Base-by-base conservation (phyloP, 2,888 invertebrate species). In the Apoderus coryli region DNA sequence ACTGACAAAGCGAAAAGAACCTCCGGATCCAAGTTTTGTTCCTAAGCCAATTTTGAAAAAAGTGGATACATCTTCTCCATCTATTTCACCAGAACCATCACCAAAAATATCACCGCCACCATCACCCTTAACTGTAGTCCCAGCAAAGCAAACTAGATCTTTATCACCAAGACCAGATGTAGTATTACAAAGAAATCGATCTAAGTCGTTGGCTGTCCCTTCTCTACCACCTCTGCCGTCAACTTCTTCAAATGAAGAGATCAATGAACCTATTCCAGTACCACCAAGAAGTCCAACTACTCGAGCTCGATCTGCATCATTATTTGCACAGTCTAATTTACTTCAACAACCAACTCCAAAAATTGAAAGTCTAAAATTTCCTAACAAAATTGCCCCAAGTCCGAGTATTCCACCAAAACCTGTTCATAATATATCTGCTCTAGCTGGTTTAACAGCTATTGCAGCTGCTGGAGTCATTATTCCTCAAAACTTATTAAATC, bases 31-130 rank as follows among this genome's bases (percentile, higher is more conserved):
- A 0, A 75, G 72, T 52, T 72, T 76, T 46, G 57, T 76, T 16
- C 84, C 82, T 1, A 84, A 82, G 51, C 82, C 84, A 1, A 84
- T 84, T 43, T 50, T 84, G 9, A 84, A 84, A 49, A 55, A 51
- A 37, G 45, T 40, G 16, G 49, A 50, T 27, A n/a, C 7, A 7
- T 19, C n/a, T n/a, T 34, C 36, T 4, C 32, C 31, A n/a, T 13
- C 27, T 3, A 24, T 31, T 10, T 34, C 39, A n/a, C 27, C 44
- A 44, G 13, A 40, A 34, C 12, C 56, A 52, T 36, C 35, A 22
- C 25, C 31, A 12, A 24, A 25, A 7, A 15, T 19, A 4, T 34
- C 29, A 23, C 28, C 34, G n/a, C 36, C 44, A 16, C 33, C 37
- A 15, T 32, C 31, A n/a, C 31, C 41, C n/a, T n/a, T n/a, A n/a